Evolutionary conservation across 2,113 vertebrate species (phyloP), one percentile per base, ranked within the genome.

Genomic region (Lepidothrix coronata): DNA sequence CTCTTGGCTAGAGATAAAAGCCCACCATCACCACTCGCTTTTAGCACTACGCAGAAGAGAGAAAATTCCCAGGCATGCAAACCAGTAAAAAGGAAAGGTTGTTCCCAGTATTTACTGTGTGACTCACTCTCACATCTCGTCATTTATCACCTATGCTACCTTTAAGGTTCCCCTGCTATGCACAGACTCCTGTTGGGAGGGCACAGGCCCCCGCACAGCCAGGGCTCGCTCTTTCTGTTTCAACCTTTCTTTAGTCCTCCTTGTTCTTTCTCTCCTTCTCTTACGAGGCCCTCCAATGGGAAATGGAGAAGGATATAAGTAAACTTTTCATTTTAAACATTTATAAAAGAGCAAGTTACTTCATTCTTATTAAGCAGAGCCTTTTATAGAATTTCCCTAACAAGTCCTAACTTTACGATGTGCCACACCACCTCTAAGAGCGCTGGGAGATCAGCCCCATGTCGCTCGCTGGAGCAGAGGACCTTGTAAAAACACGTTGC

Each of bases 371-470:
- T 96, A 97, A 95, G 93, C 73, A 54, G 95, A 84, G 73, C 92
- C 86, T 92, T 96, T 95, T 89, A 97, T 63, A 83, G 86, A 85
- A 97, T 94, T 95, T 92, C 91, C 91, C 96, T 96, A 97, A 94
- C 4, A 2, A 97, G 91, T 58, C 88, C 48, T 92, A 95, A 90
- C 85, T 98, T 98, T 95, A 98, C 4, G 16, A 96, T 0, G 27
- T 95, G 95, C 94, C 17, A 6, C 5, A 2, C 83, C 37, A 1
- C 62, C 84, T 61, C 90, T 85, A 92, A 85, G 95, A 94, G 77
- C 2, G 0, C 65, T 30, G 44, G 2, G 85, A 92, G 79, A 94
- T 58, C 96, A 83, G 89, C 85, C 92, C 27, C 2, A 55, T 65
- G 92, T 92, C 21, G 15, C 94, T 93, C 3, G 4, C 85, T 85